Base-by-base conservation (phyloP, 1,140 invertebrate genomes). In the Pseudomyrmex cubaensis region DNA sequence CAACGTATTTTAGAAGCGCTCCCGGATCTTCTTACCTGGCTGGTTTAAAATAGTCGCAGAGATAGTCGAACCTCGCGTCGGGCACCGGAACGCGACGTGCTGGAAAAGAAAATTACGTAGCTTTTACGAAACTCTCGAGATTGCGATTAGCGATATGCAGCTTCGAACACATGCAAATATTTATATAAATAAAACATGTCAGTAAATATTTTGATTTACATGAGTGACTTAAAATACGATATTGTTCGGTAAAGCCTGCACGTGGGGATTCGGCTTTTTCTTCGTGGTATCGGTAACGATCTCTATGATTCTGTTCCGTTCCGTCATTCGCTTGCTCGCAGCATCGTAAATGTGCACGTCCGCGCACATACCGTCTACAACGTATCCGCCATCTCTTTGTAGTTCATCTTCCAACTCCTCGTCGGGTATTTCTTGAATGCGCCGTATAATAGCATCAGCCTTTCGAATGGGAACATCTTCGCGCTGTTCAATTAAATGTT, bases 11-110 rank as follows among this genome's bases (percentile, higher is more conserved):
- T 12, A 83, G 44, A 62, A 84, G 87, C 90, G 87, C 91, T 78
- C 84, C 82, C 83, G 56, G 66, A 87, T 77, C 5, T 87, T 89
- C 95, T 96, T 95, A 99, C 98, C 98, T 99, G 52, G 95, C 95
- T 80, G 99, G 99, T 94, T 99, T 99, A 95, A 98, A 98, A 93
- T 97, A 98, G 84, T 99, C 96, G 94, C 97, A 97, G 12, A 99
- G 95, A 93, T 96, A 99, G 92, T 99, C 98, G 93, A 96, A 99
- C 85, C 99, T 96, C 50, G 96, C 95, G 95, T 99, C 99, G 8
- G 99, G 98, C 7, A 99, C 99, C n/a, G 99, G 98, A 88, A 99
- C 99, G 90, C 99, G 96, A 97, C 98, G 97, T 99, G 96, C 94
- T 93, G 95, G 92, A 93, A 95, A 94, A 91, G 93, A 80, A 95